Evolutionary conservation across 2,888 invertebrate genomes (phyloP).

Genomic region (Eumacrocentrus americanus): DNA sequence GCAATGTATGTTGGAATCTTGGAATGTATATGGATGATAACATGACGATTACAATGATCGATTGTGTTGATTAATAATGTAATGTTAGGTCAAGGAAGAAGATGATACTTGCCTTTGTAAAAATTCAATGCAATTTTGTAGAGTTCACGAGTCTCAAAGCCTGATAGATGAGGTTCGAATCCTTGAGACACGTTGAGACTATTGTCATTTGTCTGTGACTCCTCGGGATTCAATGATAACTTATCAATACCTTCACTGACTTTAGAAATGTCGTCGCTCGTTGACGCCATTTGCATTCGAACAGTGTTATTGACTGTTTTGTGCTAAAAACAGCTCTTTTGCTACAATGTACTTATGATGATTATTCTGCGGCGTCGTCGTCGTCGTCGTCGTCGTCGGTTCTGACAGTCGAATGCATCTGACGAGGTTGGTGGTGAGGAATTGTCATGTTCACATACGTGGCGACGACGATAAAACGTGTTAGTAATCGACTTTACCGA

Average conservation of each 20-base stretch:
- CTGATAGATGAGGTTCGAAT: slow-evolving; percentile 55
- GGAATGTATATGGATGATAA: slow-evolving; percentile 12
- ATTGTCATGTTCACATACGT: slow-evolving; percentile 13
- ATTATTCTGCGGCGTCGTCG: too few relatives aligned
- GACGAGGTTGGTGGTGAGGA: slow-evolving; percentile 1
- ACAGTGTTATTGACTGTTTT: background rate
- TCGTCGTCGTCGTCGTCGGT: too few relatives aligned
- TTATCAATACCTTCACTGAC: slow-evolving; percentile 47
- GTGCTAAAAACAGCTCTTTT: too few relatives aligned
- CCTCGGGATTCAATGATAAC: slow-evolving; percentile 38
- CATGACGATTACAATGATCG: background rate
- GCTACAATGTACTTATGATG: too few relatives aligned
- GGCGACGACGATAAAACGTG: slow-evolving; percentile 6
- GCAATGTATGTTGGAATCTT: too few relatives aligned
- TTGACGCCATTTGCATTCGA: slow-evolving; percentile 54
- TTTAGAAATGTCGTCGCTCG: slow-evolving; percentile 43
- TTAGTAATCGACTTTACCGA: background rate
- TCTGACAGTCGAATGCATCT: slow-evolving; percentile 16
- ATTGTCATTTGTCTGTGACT: slow-evolving; percentile 36
- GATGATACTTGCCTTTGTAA: slow-evolving; percentile 82
- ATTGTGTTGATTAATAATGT: background rate
- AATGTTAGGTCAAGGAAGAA: background rate
- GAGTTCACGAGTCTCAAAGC: slow-evolving; percentile 69
- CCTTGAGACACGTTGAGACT: slow-evolving; percentile 45
- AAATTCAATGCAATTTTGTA: slow-evolving; percentile 89